phyloP scores from a whole-genome alignment of 2,113 vertebrate genomes.

The Corythornis cristatus region DNA sequence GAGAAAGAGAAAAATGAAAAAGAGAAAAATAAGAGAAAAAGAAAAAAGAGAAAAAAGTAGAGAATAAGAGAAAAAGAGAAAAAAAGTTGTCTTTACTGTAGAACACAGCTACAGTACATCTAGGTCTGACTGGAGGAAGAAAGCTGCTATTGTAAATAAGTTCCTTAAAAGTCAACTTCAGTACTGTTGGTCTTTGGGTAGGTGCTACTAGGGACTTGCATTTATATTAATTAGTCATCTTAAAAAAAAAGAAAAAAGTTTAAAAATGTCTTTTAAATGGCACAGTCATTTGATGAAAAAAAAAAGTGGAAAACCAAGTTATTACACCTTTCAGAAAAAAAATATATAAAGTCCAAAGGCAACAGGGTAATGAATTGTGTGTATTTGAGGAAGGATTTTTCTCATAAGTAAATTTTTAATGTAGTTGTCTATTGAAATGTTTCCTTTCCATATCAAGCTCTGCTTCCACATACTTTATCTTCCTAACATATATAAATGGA shows the following conservation, averaged over 20 bases:
- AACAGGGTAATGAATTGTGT: not conserved
- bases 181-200: not conserved
- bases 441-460: not conserved
- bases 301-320: not conserved
- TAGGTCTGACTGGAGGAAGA: not conserved
- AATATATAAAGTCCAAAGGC: not conserved
- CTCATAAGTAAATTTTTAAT: not conserved
- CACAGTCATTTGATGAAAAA: not conserved
- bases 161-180: not conserved
- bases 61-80: not conserved
- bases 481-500: not conserved
- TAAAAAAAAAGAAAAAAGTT: not conserved
- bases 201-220: not conserved
- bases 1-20: no score
- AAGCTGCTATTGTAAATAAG: not conserved
- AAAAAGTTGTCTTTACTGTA: not conserved
- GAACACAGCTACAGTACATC: not conserved
- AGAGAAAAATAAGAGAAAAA: no score
- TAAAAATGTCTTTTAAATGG: not conserved
- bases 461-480: not conserved
- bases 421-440: not conserved
- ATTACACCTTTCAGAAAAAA: not conserved
- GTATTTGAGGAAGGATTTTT: not conserved
- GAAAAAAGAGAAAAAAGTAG: rapidly evolving
- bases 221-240: not conserved